Evolutionary conservation across 2,113 vertebrate genomes (phyloP).

Genomic region (Ciconia boyciana): DNA sequence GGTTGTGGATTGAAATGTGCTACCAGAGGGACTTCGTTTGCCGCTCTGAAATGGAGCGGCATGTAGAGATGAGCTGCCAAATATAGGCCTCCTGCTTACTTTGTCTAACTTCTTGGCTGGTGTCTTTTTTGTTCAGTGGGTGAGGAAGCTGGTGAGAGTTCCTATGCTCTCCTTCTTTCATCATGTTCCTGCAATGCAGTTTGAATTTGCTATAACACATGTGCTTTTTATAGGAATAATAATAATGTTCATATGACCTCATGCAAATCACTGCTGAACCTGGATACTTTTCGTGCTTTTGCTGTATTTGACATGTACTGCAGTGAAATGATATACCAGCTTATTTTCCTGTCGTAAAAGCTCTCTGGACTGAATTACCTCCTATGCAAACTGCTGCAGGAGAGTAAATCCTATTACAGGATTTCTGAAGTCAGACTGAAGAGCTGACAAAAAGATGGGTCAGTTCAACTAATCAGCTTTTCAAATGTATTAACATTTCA

Average conservation of each 20-base stretch:
- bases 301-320: neutral
- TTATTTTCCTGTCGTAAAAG: neutral
- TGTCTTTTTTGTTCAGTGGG: neutral
- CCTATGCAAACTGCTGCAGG: neutral
- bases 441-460: constrained; percentile 36
- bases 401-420: constrained; percentile 41
- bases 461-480: constrained; percentile 40
- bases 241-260: neutral
- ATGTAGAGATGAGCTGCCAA: neutral
- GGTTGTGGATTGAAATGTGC: neutral
- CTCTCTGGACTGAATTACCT: neutral
- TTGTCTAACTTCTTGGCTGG: neutral
- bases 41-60: neutral
- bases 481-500: neutral
- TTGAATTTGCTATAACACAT: neutral
- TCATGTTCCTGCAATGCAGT: neutral
- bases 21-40: neutral
- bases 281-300: neutral
- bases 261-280: neutral
- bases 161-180: neutral
- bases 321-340: neutral
- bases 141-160: neutral
- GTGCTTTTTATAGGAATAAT: neutral
- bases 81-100: neutral
- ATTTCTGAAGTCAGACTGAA: constrained; percentile 6